Percentiles rank a stretch among this genome's conserved stretches.
These are phyloP conservation scores for Netelia fuscicornis DNA, from an alignment of 2,888 invertebrate genomes.

Conservation along the genomic window DNA sequence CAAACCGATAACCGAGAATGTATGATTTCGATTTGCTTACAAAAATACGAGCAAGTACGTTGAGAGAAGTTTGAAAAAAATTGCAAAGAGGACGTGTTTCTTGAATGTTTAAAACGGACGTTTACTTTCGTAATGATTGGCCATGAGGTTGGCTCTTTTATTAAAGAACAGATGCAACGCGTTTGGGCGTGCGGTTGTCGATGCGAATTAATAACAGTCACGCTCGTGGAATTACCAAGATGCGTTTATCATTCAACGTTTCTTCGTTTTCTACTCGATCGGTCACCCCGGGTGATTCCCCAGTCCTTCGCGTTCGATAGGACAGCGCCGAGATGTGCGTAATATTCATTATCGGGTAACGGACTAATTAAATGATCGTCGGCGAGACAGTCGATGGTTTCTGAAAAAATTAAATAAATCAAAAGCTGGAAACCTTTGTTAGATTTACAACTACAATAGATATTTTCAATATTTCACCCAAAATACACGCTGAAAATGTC, in stretches of 20 bases:
- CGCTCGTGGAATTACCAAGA: background rate
- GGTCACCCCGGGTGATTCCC: conserved; percentile 33
- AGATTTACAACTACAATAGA: background rate
- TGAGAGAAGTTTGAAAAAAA: too few relatives aligned
- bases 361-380: conserved; percentile 42
- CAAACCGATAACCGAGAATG: background rate
- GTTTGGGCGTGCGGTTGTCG: too few relatives aligned
- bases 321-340: conserved; percentile 42
- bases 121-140: too few relatives aligned
- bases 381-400: conserved; percentile 38
- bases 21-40: background rate
- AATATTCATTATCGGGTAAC: conserved; percentile 48
- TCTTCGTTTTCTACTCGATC: conserved; percentile 23
- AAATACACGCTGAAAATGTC: conserved; percentile 34
- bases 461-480: conserved; percentile 16
- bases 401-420: background rate
- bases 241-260: background rate
- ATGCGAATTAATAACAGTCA: conserved; percentile 17
- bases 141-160: too few relatives aligned
- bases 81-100: too few relatives aligned
- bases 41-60: too few relatives aligned
- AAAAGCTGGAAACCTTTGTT: background rate
- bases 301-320: conserved; percentile 50
- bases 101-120: too few relatives aligned
- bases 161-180: too few relatives aligned